These are phyloP conservation scores for Petrolisthes cinctipes DNA, from an alignment of 2,888 invertebrate species.

Conservation along the genomic window DNA sequence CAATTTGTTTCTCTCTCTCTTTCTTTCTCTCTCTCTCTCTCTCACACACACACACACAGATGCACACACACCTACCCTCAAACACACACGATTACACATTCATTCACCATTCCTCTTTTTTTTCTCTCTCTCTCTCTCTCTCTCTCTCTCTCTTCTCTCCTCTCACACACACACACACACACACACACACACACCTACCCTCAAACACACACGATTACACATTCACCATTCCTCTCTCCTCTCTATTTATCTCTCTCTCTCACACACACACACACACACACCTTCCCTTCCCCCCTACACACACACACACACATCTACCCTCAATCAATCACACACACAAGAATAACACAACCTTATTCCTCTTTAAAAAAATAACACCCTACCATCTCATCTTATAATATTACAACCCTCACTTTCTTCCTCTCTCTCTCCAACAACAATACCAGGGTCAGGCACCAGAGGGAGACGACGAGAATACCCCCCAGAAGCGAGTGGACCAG, in stretches of 20 bases:
- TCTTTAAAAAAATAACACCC: not conserved
- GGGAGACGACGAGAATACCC: conserved; percentile 91
- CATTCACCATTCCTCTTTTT: not conserved
- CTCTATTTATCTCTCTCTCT: too few relatives aligned
- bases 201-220: too few relatives aligned
- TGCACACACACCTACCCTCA: too few relatives aligned
- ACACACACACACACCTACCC: not conserved
- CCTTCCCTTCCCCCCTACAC: too few relatives aligned
- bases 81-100: too few relatives aligned
- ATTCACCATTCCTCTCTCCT: too few relatives aligned
- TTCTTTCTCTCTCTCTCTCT: not conserved
- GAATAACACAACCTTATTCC: too few relatives aligned
- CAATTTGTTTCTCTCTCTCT: conserved; percentile 1
- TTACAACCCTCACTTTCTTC: not conserved
- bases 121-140: not conserved
- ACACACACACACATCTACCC: too few relatives aligned
- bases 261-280: too few relatives aligned
- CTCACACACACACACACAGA: not conserved
- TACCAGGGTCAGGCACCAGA: conserved; percentile 84
- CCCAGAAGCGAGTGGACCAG: conserved; percentile 96
- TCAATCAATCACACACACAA: too few relatives aligned
- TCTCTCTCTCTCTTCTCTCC: not conserved
- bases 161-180: not conserved
- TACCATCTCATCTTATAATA: too few relatives aligned
- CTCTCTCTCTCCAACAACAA: conserved; percentile 72